Base-by-base conservation (phyloP, 1,140 invertebrate genomes). In the Leucophenga varia region DNA sequence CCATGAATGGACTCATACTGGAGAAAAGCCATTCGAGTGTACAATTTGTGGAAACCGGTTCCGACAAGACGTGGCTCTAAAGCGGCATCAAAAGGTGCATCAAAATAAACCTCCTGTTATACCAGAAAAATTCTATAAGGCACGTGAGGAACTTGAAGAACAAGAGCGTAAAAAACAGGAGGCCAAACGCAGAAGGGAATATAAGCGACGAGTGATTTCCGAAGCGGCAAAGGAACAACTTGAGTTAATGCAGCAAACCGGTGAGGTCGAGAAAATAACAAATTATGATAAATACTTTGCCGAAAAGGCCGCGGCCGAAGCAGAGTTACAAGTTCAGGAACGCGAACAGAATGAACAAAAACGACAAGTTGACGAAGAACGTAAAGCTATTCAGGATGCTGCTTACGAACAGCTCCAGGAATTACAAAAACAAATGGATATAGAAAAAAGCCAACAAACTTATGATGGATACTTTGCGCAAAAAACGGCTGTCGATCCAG, bases 1-100 rank as follows among this genome's bases (percentile, higher is more conserved):
- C 35, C 72, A 74, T 41, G 68, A 74, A 34, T 74, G 72, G 72
- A 73, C 68, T 1, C 72, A 74, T 6, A 74, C 72, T 22, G 84
- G 84, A 7, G 70, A 73, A 37, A 73, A 72, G 19, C 70, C 70
- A 1, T 70, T 70, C 17, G 70, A 70, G 42, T 73, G 70, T 34
- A 58, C 57, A 30, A 63, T 55, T 8, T 73, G 70, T 35, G 69
- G 65, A 8, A 73, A 67, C 2, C 61, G 65, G 41, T 73, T 73
- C 28, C 65, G 72, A 5, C 71, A 74, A 44, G 57, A 69, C 34
- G 70, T 68, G 21, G 71, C 71, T 2, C 28, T 74, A 0, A 74
- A 74, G 25, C 71, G 67, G 0, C 71, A 74, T 37, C 68, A 72
- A 43, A 59, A 71, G 3, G 65, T 68, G n/a, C 71, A 74, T 35